These are phyloP conservation scores for Nothobranchius kuhntae DNA, from an alignment of 2,113 vertebrate genomes.

Conservation along the genomic window DNA sequence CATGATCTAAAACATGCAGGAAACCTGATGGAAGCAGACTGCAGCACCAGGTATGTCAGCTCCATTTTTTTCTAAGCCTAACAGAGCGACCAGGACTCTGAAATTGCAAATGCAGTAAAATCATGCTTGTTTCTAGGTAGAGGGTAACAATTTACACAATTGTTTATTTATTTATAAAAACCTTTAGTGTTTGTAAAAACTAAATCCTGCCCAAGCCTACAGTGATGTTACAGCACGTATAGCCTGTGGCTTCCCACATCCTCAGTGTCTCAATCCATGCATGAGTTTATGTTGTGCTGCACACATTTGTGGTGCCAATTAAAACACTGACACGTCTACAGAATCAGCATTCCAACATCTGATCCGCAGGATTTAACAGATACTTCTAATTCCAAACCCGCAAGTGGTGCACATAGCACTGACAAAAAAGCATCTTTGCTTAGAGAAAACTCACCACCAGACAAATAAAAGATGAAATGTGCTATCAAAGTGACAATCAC, in stretches of 20 bases:
- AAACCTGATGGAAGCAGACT: too few relatives aligned
- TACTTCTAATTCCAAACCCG: slow-evolving; percentile 21
- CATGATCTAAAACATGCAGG: too few relatives aligned
- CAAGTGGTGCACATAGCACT: slow-evolving; percentile 19
- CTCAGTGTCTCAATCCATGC: slow-evolving; percentile 6
- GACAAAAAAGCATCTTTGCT: slow-evolving; percentile 24
- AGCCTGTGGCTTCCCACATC: neutral
- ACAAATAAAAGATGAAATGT: slow-evolving; percentile 51
- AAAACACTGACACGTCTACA: slow-evolving; percentile 33
- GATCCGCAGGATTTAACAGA: slow-evolving; percentile 33
- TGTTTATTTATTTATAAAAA: too few relatives aligned
- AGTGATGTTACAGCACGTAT: too few relatives aligned
- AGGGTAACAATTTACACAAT: too few relatives aligned
- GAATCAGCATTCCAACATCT: slow-evolving; percentile 15
- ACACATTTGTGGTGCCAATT: slow-evolving; percentile 44
- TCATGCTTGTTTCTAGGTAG: too few relatives aligned
- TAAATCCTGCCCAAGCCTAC: too few relatives aligned
- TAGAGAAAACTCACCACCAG: slow-evolving; percentile 48
- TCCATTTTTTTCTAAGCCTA: too few relatives aligned
- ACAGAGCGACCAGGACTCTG: too few relatives aligned
- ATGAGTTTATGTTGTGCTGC: slow-evolving; percentile 20
- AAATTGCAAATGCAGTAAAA: too few relatives aligned
- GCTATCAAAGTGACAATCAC: slow-evolving; percentile 56
- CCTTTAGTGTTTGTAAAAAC: too few relatives aligned
- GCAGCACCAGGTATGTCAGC: too few relatives aligned